Evolutionary conservation across 2,888 invertebrate species (phyloP).

Genomic region (Agrotis segetum): DNA sequence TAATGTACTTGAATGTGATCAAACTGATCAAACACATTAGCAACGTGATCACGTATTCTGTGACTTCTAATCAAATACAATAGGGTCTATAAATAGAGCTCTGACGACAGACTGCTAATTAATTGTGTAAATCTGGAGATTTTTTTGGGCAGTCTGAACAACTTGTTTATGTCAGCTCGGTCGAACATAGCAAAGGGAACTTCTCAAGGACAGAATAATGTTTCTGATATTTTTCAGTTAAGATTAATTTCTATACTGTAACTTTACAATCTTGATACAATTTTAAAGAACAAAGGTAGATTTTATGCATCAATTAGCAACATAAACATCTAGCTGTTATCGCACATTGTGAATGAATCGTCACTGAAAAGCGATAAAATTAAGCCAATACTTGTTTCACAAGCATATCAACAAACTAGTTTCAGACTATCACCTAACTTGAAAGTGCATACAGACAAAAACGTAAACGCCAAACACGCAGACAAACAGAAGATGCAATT

Average conservation of each 20-base stretch:
- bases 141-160: neutral
- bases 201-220: neutral
- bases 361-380: conserved; percentile 42
- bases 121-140: conserved; percentile 7
- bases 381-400: conserved; percentile 35
- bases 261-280: neutral
- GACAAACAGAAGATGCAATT: conserved; percentile 60
- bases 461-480: conserved; percentile 37
- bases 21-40: conserved; percentile 29
- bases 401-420: conserved; percentile 1
- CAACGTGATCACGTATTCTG: conserved; percentile 47
- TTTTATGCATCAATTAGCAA: conserved; percentile 21
- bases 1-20: conserved; percentile 36
- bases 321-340: conserved; percentile 45
- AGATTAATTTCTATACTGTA: neutral
- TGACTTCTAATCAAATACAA: conserved; percentile 31
- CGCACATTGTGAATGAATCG: conserved; percentile 32
- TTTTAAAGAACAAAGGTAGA: neutral
- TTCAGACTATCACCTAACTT: conserved; percentile 12
- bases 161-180: neutral
- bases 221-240: neutral
- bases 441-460: conserved; percentile 19
- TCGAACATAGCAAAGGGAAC: neutral
- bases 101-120: conserved; percentile 27
- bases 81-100: conserved; percentile 26